Evolutionary conservation across 2,113 vertebrate genomes (phyloP), one percentile per base, ranked within the genome.

Genomic region (Silurus glanis): DNA sequence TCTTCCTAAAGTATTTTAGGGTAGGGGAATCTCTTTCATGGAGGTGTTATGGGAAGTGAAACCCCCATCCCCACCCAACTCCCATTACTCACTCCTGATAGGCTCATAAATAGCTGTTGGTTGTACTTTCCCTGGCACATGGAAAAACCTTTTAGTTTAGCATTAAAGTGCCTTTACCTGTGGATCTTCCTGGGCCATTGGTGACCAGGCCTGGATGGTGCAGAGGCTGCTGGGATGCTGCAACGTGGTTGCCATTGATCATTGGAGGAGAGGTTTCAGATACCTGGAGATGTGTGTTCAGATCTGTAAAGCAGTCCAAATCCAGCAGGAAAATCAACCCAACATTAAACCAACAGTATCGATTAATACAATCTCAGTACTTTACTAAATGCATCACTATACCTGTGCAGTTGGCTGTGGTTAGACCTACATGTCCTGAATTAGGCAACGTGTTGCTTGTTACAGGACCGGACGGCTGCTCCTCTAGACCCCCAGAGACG

Each of bases 171-270:
- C 59, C 51, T 47, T 78, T n/a, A 74, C 95, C 93, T 0, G 95
- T 91, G 82, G 96, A 95, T 91, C 95, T 96, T 0, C 94, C 92
- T 72, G 93, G 92, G n/a, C 89, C 93, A 28, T 83, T 80, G 37
- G 89, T 58, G 6, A 91, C 84, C 37, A 91, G 81, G 87, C 88
- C 94, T 19, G 93, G 80, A 62, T 92, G 95, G 80, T 94, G 96
- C 78, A 86, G 82, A 88, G 95, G 5, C 2, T 93, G 95, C 74
- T 96, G 96, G 17, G 88, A 83, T 80, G 92, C 92, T 19, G 95
- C 92, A 6, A 94, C 93, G 37, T 97, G 96, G 89, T 89, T 95
- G 90, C 95, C 96, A 9, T 97, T 97, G 90, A 95, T 94, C 89
- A 92, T 75, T 5, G 93, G 86, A 53, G 91, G 87, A 6, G 95